Percentiles rank a stretch among this genome's conserved stretches.
These are phyloP conservation scores for Vultur gryphus DNA, from an alignment of 2,797 vertebrate genomes.

Conservation along the genomic window DNA sequence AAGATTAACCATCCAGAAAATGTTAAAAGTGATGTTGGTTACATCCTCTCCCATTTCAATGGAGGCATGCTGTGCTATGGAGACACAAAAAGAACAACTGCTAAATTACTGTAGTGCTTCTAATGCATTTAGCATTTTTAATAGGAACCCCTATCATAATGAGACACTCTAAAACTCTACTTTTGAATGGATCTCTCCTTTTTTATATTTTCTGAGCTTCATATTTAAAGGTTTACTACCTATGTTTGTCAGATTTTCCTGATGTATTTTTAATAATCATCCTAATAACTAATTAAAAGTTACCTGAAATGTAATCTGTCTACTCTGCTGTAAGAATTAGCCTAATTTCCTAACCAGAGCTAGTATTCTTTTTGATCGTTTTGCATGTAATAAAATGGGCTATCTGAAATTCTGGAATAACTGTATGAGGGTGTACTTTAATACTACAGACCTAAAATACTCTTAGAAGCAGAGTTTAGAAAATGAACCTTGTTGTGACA, in stretches of 20 bases:
- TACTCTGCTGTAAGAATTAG: not conserved
- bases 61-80: not conserved
- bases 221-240: not conserved
- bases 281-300: not conserved
- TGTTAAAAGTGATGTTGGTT: not conserved
- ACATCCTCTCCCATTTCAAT: not conserved
- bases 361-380: not conserved
- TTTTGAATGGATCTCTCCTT: not conserved
- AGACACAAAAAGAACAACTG: not conserved
- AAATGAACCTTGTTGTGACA: not conserved
- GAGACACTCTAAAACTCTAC: not conserved
- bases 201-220: not conserved
- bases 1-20: not conserved
- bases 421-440: not conserved
- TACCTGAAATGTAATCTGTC: not conserved
- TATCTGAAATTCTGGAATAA: conserved; percentile 15
- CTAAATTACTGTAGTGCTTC: not conserved
- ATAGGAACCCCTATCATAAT: not conserved
- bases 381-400: not conserved
- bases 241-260: not conserved
- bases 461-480: conserved; percentile 35
- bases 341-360: not conserved
- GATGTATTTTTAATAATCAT: not conserved
- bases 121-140: not conserved
- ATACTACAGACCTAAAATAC: not conserved